Conservation (phyloP, 23 tunicate genomes). For the Styela plicata region DNA sequence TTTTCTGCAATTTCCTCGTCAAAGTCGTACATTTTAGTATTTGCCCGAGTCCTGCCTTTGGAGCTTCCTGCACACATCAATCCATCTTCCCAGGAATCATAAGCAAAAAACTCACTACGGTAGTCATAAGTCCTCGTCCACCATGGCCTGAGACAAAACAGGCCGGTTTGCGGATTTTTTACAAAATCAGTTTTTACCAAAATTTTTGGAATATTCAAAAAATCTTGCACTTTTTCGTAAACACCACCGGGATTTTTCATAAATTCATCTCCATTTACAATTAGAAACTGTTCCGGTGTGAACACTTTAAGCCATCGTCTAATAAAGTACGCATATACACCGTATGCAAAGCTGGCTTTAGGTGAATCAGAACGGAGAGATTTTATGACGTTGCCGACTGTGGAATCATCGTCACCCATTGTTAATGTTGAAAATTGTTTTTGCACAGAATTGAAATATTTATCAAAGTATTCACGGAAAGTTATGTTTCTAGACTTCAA, state of each 20-base stretch:
- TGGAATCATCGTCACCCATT: neutral
- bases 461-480: neutral
- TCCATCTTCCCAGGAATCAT: constrained; percentile 7
- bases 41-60: constrained; percentile 11
- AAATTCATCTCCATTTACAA: constrained; percentile 13
- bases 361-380: neutral
- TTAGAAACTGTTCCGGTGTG: neutral
- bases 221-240: constrained; percentile 7
- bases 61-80: neutral
- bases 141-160: constrained; percentile 35
- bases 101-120: neutral
- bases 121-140: constrained; percentile 17
- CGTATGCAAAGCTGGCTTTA: constrained; percentile 20
- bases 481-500: neutral
- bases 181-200: constrained; percentile 6
- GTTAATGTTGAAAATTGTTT: neutral
- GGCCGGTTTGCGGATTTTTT: neutral
- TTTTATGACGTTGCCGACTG: neutral
- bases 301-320: constrained; percentile 9
- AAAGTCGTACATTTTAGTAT: neutral
- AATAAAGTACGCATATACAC: constrained; percentile 27
- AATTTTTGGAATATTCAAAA: constrained; percentile 11
- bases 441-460: neutral
- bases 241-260: constrained; percentile 9
- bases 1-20: neutral